Conservation (phyloP, 1,140 invertebrate genomes). For the Hydropsyche tenuis region DNA sequence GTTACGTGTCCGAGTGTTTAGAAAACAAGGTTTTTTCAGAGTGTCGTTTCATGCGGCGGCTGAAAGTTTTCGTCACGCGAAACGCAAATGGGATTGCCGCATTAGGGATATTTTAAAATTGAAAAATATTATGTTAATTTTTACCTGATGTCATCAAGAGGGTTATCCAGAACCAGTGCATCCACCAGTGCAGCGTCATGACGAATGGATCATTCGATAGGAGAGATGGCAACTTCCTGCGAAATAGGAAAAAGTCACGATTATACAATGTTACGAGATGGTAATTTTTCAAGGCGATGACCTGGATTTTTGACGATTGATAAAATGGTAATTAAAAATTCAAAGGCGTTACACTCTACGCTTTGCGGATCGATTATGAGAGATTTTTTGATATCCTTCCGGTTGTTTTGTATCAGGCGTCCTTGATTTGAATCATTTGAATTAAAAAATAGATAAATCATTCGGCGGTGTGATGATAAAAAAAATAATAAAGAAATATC, state of each 20-base stretch:
- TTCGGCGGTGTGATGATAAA: too few species aligned
- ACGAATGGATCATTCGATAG: constrained; percentile 49
- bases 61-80: too few species aligned
- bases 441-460: too few species aligned
- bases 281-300: neutral
- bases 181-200: constrained; percentile 64
- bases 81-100: too few species aligned
- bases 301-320: neutral
- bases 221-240: constrained; percentile 14
- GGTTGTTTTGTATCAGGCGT: too few species aligned
- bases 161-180: constrained; percentile 64
- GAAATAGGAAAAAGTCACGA: neutral
- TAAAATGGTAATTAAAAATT: constrained; percentile 11
- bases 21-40: too few species aligned
- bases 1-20: too few species aligned
- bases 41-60: too few species aligned
- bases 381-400: too few species aligned
- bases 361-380: neutral
- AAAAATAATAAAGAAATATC: too few species aligned
- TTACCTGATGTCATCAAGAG: constrained; percentile 55
- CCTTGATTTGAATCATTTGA: too few species aligned
- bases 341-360: neutral
- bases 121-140: neutral
- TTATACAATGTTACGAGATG: neutral
- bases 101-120: neutral